Evolutionary conservation across 2,888 invertebrate species (phyloP), one percentile per base, ranked within the genome.

Genomic region (Tachina grossa): DNA sequence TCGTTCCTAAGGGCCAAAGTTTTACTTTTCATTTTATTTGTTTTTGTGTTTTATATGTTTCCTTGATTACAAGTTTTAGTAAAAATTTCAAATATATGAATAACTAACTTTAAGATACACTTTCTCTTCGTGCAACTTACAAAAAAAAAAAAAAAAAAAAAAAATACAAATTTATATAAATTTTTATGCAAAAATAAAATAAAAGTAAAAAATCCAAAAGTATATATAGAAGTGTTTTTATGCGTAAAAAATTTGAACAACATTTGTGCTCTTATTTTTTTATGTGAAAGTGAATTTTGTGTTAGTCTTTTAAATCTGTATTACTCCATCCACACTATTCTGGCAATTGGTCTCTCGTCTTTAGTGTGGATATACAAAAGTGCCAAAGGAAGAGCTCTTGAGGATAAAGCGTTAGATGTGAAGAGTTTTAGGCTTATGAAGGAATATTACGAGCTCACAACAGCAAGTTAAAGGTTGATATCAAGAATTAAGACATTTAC

Each of bases 1-100:
- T 55, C 71, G 43, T 19, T 55, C 71, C 51, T 63, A 53, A 79
- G 63, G 79, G 71, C 19, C 55, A 71, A 71, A 71, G 63, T 79
- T 79, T 79, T 68, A 57, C 66, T 57, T 69, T 77, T 45, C 5
- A 11, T 22, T 31, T 41, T 2, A 14, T 39, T 59, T 68, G 51
- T 72, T 19, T 22, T 4, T 31, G 1, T 14, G n/a, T 19, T 2
- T n/a, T 19, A 55, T 55, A 55, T 55, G 31, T 55, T 45, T 65
- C 22, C 22, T 53, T 45, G 53, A 22, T 76, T 76, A 39, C 31
- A n/a, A 51, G 11, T 55, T 47, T 69, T 14, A 39, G 47, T 1
- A 57, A 31, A 45, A 45, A 55, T 49, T 31, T 39, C n/a, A 61
- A 61, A 45, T 41, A 75, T 45, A 75, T 53, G 16, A 65, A 53